Percentiles rank a stretch among this genome's conserved stretches.
These are phyloP conservation scores for Holothuria scabra DNA, from an alignment of 53 echinoderm and acorn worm species.

Conservation along the genomic window DNA sequence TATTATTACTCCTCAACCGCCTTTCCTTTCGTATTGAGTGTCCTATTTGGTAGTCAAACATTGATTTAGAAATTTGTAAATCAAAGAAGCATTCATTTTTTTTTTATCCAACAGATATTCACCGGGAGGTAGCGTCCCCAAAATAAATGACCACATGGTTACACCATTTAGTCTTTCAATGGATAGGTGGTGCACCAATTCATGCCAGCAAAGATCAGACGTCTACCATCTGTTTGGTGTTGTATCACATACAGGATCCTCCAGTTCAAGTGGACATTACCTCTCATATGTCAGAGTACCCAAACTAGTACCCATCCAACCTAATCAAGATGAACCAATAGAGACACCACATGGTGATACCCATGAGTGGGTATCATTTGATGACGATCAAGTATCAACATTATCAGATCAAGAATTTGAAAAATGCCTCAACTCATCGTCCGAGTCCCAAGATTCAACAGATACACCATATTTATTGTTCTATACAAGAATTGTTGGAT, in stretches of 20 bases:
- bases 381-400: constrained; percentile 81
- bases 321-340: not conserved
- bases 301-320: constrained; percentile 9
- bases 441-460: constrained; percentile 52
- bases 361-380: constrained; percentile 81
- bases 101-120: constrained; percentile 70
- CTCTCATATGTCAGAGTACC: constrained; percentile 86
- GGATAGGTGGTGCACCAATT: constrained; percentile 85
- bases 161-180: constrained; percentile 77
- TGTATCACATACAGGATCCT: constrained; percentile 92
- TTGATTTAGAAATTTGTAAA: no score
- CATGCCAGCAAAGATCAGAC: constrained; percentile 66
- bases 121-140: constrained; percentile 89
- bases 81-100: not conserved
- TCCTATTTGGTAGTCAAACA: no score
- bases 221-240: constrained; percentile 75
- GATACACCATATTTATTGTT: constrained; percentile 95
- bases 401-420: constrained; percentile 76
- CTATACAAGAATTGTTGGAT: constrained; percentile 36
- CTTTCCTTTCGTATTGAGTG: no score
- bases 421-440: constrained; percentile 62
- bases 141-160: constrained; percentile 88
- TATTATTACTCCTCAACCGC: no score
- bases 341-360: not conserved
- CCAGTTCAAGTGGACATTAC: constrained; percentile 98